phyloP scores from a whole-genome alignment of 2,113 vertebrate species.

The Zootoca vivipara region DNA sequence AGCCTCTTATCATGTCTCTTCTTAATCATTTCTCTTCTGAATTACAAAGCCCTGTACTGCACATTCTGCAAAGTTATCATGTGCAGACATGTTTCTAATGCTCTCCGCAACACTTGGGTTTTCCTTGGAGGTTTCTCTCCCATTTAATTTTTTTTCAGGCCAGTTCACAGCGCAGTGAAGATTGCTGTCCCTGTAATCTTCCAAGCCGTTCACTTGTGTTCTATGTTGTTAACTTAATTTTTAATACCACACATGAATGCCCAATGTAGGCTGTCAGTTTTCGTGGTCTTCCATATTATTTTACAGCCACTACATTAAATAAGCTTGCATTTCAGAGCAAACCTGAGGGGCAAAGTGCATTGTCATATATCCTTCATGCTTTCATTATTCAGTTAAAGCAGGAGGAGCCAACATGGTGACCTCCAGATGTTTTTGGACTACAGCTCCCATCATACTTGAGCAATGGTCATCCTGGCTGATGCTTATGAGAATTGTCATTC shows the following conservation, averaged over 20 bases:
- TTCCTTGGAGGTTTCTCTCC: neutral
- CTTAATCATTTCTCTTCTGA: neutral
- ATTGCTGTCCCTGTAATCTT: neutral
- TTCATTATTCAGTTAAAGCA: slow-evolving; percentile 38
- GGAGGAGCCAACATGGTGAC: too few relatives aligned
- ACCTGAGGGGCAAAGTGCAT: neutral
- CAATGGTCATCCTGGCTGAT: too few relatives aligned
- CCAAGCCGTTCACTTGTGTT: slow-evolving; percentile 22
- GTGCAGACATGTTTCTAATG: neutral
- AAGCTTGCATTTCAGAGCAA: slow-evolving; percentile 11
- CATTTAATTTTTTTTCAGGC: neutral
- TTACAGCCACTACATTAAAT: slow-evolving; percentile 24
- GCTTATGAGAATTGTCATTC: too few relatives aligned
- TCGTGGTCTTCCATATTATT: slow-evolving; percentile 46
- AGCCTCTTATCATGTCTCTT: neutral
- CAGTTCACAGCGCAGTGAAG: neutral
- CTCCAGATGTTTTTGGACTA: too few relatives aligned
- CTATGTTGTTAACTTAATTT: slow-evolving; percentile 34
- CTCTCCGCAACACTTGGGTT: slow-evolving; percentile 7
- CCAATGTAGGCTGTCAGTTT: slow-evolving; percentile 17
- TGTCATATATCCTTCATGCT: slow-evolving; percentile 35
- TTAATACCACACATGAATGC: slow-evolving; percentile 48
- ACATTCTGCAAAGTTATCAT: neutral
- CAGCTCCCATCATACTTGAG: too few relatives aligned
- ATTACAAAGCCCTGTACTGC: neutral